phyloP scores from a whole-genome alignment of 1,140 invertebrate genomes.

The Nixonia krombeini region DNA sequence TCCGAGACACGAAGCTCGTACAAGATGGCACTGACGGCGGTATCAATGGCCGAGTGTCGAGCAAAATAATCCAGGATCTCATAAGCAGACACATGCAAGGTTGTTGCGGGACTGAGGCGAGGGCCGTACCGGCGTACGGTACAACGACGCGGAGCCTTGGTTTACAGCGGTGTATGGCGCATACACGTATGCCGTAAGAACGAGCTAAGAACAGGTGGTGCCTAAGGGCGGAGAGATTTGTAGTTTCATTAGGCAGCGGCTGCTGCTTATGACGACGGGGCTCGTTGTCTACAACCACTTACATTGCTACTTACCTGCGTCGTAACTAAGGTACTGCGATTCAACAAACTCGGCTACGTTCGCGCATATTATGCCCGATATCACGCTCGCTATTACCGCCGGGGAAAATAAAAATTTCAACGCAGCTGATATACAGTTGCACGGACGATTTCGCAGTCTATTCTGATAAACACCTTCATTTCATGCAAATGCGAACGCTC shows the following conservation, averaged over 20 bases:
- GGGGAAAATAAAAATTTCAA: too few species aligned
- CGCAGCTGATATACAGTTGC: too few species aligned
- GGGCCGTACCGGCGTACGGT: too few species aligned
- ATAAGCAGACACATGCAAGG: slow-evolving; percentile 63
- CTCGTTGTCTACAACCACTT: slow-evolving; percentile 72
- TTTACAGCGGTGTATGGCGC: slow-evolving; percentile 42
- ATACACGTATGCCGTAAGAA: slow-evolving; percentile 51
- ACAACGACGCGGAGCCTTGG: slow-evolving; percentile 37
- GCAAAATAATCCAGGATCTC: slow-evolving; percentile 62
- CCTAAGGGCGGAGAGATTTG: slow-evolving; percentile 70
- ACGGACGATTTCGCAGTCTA: too few species aligned
- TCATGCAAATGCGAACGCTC: too few species aligned
- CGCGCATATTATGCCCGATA: too few species aligned
- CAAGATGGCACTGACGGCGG: slow-evolving; percentile 39
- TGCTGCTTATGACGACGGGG: slow-evolving; percentile 69
- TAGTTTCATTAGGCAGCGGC: slow-evolving; percentile 72
- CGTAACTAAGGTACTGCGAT: slow-evolving; percentile 53
- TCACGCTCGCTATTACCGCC: too few species aligned
- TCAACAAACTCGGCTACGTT: slow-evolving; percentile 27
- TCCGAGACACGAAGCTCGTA: slow-evolving; percentile 27
- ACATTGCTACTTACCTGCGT: slow-evolving; percentile 69
- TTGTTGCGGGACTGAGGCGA: slow-evolving; percentile 52
- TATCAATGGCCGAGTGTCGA: slow-evolving; percentile 45
- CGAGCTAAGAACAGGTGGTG: slow-evolving; percentile 66
- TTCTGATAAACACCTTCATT: too few species aligned